These are phyloP conservation scores for Scophthalmus maximus DNA, from an alignment of 2,113 vertebrate genomes.

Conservation along the genomic window DNA sequence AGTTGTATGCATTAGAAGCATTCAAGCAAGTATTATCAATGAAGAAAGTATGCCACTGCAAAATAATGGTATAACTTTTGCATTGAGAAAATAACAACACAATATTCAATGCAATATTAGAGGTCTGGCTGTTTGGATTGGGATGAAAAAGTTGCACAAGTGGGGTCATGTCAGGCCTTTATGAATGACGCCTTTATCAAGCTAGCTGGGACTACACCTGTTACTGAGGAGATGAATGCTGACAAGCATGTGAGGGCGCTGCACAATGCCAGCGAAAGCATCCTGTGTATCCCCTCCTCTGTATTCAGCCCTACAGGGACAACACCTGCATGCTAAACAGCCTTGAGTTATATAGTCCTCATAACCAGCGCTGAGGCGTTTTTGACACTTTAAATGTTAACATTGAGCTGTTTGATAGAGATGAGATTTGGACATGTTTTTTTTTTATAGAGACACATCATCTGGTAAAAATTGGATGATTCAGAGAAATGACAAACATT, in stretches of 20 bases:
- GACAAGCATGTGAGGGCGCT: slow-evolving; percentile 64
- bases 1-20: background rate
- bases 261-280: slow-evolving; percentile 45
- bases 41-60: background rate
- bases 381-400: slow-evolving; percentile 40
- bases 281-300: slow-evolving; percentile 10
- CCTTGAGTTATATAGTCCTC: slow-evolving; percentile 8
- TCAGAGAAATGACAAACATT: slow-evolving; percentile 24
- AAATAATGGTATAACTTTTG: background rate
- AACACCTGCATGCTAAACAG: slow-evolving; percentile 53
- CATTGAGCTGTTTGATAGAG: slow-evolving; percentile 38
- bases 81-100: background rate
- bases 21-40: background rate
- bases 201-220: slow-evolving; percentile 35
- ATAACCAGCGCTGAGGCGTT: slow-evolving; percentile 23
- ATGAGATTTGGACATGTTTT: slow-evolving; percentile 34
- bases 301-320: slow-evolving; percentile 32
- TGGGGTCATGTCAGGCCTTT: slow-evolving; percentile 42
- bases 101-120: background rate
- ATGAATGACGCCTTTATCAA: slow-evolving; percentile 44
- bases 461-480: slow-evolving; percentile 12
- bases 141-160: slow-evolving; percentile 50
- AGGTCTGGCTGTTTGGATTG: slow-evolving; percentile 17
- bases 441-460: slow-evolving; percentile 40
- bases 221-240: slow-evolving; percentile 58